phyloP scores from a whole-genome alignment of 2,113 vertebrate genomes.

The Rhagologus leucostigma region DNA sequence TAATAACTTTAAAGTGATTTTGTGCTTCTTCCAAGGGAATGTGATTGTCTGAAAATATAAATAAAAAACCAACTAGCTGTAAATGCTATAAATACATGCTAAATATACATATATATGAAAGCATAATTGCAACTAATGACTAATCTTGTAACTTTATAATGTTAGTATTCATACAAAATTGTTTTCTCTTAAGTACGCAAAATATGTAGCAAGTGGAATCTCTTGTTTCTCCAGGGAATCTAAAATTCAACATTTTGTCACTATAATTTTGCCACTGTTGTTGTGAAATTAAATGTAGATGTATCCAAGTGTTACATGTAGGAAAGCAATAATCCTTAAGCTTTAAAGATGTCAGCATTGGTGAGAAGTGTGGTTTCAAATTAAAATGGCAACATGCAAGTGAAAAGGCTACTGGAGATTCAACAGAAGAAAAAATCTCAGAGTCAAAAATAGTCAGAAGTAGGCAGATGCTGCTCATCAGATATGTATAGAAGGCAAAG shows the following conservation, averaged over 20 bases:
- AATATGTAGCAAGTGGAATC: not conserved
- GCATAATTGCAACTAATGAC: not conserved
- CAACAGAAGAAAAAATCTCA: not conserved
- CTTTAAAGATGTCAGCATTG: not conserved
- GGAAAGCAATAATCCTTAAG: not conserved
- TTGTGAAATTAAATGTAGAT: not conserved
- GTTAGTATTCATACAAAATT: not conserved
- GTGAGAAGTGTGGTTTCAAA: not conserved
- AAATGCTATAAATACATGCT: not conserved
- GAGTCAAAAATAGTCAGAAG: not conserved
- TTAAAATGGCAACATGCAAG: not conserved
- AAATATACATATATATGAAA: not conserved
- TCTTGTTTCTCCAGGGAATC: not conserved
- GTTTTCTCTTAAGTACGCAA: not conserved
- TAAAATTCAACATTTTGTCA: not conserved
- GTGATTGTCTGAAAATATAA: slow-evolving; percentile 46
- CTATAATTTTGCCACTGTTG: not conserved
- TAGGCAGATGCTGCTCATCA: not conserved
- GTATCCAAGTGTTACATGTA: not conserved
- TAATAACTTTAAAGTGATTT: slow-evolving; percentile 78
- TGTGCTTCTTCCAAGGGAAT: slow-evolving; percentile 55
- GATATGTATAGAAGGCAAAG: not conserved
- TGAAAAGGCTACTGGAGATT: not conserved
- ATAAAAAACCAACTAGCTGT: not conserved
- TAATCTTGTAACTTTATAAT: not conserved